phyloP scores from a whole-genome alignment of 2,113 vertebrate genomes.

The Entomyzon cyanotis region DNA sequence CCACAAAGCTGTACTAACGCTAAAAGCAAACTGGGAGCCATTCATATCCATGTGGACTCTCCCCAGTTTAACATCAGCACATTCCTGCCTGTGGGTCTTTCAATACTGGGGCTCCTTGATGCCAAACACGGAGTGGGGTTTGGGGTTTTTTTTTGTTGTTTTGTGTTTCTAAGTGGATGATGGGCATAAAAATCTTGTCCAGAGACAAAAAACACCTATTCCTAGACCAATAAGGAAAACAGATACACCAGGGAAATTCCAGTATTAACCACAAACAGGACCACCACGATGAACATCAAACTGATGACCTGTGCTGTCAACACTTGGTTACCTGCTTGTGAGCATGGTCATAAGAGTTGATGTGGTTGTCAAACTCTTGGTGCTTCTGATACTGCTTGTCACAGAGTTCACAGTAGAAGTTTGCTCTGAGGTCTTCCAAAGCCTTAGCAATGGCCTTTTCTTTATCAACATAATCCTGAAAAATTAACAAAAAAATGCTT shows the following conservation, averaged over 20 bases:
- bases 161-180: not conserved
- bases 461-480: slow-evolving; percentile 94
- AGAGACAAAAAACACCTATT: not conserved
- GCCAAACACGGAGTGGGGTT: accelerated
- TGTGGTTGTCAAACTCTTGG: slow-evolving; percentile 99
- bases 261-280: not conserved
- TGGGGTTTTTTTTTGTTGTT: not conserved
- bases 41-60: accelerated
- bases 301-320: not conserved
- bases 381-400: slow-evolving; percentile 99
- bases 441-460: slow-evolving; percentile 98
- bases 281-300: not conserved
- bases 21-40: not conserved
- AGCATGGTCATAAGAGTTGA: slow-evolving; percentile 98
- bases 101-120: not conserved
- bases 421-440: slow-evolving; percentile 95
- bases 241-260: not conserved
- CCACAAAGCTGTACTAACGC: not conserved
- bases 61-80: not conserved
- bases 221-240: not conserved
- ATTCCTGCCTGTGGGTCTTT: not conserved
- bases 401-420: slow-evolving; percentile 99
- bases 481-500: not conserved
- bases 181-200: not conserved
- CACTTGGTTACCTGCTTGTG: slow-evolving; percentile 90